Conservation (phyloP, 2,888 invertebrate genomes). For the Apodemia hepburni region DNA sequence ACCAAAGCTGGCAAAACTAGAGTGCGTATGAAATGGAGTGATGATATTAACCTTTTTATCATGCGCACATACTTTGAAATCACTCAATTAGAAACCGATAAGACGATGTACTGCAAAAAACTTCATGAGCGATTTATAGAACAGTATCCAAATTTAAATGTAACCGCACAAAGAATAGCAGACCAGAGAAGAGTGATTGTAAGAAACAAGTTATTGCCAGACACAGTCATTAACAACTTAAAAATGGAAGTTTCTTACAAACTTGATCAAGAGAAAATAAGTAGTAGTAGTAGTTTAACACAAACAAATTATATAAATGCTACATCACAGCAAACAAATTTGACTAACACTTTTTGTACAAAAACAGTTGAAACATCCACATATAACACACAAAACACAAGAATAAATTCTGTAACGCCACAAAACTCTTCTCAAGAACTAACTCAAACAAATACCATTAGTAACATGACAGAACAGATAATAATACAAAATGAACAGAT, state of each 20-base stretch:
- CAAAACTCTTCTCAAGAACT: too few species aligned
- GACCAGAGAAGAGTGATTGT: background rate
- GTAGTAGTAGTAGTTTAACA: too few species aligned
- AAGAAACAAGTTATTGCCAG: background rate
- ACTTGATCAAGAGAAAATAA: too few species aligned
- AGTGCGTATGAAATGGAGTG: constrained; percentile 25
- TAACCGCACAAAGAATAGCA: background rate
- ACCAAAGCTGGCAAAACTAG: constrained; percentile 30
- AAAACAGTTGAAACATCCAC: too few species aligned
- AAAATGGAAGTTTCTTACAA: background rate
- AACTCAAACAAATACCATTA: too few species aligned
- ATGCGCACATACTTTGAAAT: constrained; percentile 23
- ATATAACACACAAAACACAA: too few species aligned
- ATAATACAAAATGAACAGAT: too few species aligned
- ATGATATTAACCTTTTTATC: constrained; percentile 22
- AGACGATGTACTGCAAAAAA: constrained; percentile 20
- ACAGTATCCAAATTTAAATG: background rate
- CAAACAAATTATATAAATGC: too few species aligned
- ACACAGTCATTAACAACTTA: background rate
- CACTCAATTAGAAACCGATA: constrained; percentile 23
- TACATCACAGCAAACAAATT: too few species aligned
- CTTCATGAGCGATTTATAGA: constrained; percentile 3
- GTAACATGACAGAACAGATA: too few species aligned
- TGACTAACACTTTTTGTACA: too few species aligned
- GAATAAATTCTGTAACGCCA: too few species aligned